Percentiles rank a stretch among this genome's conserved stretches.
Conservation (phyloP, 2,888 invertebrate genomes). For the Elegia similella region DNA sequence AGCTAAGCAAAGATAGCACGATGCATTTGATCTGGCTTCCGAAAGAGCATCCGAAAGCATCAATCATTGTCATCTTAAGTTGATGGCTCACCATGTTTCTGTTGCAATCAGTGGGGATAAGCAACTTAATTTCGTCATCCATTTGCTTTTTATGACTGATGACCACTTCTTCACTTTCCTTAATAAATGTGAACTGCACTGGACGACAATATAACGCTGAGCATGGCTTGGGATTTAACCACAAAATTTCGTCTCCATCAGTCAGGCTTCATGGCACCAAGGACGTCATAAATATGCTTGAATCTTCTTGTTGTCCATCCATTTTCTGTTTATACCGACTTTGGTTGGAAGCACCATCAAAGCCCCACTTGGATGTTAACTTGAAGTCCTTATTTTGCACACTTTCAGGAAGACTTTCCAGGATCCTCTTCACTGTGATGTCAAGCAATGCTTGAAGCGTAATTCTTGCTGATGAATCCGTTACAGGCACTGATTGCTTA, state of each 20-base stretch:
- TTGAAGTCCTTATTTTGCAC: conserved; percentile 17
- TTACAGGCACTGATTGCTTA: conserved; percentile 20
- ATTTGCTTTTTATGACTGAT: no score
- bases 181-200: neutral
- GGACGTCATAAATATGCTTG: conserved; percentile 21
- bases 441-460: conserved; percentile 23
- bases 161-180: no score
- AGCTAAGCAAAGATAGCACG: no score
- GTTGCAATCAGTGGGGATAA: no score
- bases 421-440: conserved; percentile 19
- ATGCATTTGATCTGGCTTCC: no score
- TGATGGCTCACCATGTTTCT: no score
- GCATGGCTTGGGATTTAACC: conserved; percentile 17
- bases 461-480: conserved; percentile 25
- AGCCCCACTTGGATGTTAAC: no score
- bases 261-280: conserved; percentile 13
- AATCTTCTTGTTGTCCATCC: no score
- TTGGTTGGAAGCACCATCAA: conserved; percentile 24
- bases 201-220: conserved; percentile 23
- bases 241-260: conserved; percentile 12
- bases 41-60: no score
- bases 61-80: no score
- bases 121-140: no score
- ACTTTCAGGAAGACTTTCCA: conserved; percentile 17
- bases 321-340: conserved; percentile 23